These are phyloP conservation scores for Gonatopus flavifemur DNA, from an alignment of 1,140 invertebrate genomes.

Conservation along the genomic window DNA sequence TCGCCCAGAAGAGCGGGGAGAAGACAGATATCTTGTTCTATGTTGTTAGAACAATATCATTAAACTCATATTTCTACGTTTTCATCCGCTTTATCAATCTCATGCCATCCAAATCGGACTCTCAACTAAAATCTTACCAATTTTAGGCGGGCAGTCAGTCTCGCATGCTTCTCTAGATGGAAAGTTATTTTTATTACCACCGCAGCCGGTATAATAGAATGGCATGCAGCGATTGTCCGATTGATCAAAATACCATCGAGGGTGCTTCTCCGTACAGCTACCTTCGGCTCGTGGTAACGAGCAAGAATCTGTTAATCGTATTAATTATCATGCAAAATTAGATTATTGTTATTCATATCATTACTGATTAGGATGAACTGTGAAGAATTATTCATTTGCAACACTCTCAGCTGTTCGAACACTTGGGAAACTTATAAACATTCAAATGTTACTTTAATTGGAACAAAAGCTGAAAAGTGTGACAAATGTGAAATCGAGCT, in stretches of 20 bases:
- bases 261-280: conserved; percentile 75
- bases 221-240: conserved; percentile 86
- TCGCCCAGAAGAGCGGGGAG: conserved; percentile 75
- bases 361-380: too few relatives aligned
- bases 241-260: conserved; percentile 85
- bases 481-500: too few relatives aligned
- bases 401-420: too few relatives aligned
- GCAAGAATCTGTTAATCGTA: conserved; percentile 70
- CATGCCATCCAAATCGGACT: too few relatives aligned
- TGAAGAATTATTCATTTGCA: too few relatives aligned
- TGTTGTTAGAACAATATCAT: conserved; percentile 28
- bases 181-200: conserved; percentile 89
- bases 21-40: conserved; percentile 74
- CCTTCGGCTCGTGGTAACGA: conserved; percentile 75
- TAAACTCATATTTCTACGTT: conserved; percentile 9
- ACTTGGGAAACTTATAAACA: too few relatives aligned
- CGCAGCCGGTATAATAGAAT: conserved; percentile 93
- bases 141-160: conserved; percentile 74
- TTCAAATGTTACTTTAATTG: too few relatives aligned
- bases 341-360: conserved; percentile 3
- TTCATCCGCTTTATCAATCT: too few relatives aligned
- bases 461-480: too few relatives aligned
- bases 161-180: conserved; percentile 76
- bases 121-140: conserved; percentile 69
- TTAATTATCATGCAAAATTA: conserved; percentile 50